These are phyloP conservation scores for Mayetiola destructor DNA, from an alignment of 2,888 invertebrate genomes.

Conservation along the genomic window DNA sequence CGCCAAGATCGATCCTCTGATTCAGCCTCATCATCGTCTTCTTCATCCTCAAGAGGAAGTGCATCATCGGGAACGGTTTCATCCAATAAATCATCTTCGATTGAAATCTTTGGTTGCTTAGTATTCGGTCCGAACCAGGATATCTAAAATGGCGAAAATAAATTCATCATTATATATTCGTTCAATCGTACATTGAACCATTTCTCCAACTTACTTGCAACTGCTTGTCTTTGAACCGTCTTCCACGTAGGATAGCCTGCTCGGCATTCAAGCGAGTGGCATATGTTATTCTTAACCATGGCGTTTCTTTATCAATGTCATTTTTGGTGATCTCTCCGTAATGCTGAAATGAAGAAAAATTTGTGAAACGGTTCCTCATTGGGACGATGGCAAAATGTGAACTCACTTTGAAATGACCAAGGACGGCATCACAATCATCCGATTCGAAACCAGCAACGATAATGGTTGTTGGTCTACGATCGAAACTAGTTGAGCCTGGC, in stretches of 20 bases:
- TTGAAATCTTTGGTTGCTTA: conserved; percentile 7
- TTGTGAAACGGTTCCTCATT: background rate
- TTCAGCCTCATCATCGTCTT: conserved; percentile 76
- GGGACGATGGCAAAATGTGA: background rate
- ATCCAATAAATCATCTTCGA: conserved; percentile 23
- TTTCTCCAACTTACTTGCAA: conserved; percentile 43
- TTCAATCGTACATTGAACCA: background rate
- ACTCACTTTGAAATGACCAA: conserved; percentile 72
- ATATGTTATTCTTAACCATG: conserved; percentile 36
- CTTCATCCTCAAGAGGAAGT: conserved; percentile 60
- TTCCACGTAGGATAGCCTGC: conserved; percentile 33
- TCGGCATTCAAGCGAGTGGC: conserved; percentile 34
- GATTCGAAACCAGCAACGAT: conserved; percentile 75
- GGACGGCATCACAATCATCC: conserved; percentile 65
- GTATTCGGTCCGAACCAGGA: conserved; percentile 14
- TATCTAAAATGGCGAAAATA: conserved; percentile 2
- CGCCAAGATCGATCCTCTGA: conserved; percentile 81
- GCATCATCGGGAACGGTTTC: conserved; percentile 30
- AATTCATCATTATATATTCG: background rate
- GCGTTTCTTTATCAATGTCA: conserved; percentile 54
- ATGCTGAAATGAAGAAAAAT: conserved; percentile 42
- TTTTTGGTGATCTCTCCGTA: conserved; percentile 79
- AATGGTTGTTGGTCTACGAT: conserved; percentile 74
- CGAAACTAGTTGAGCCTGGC: conserved; percentile 44
- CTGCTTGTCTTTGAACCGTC: conserved; percentile 54